A percentile compares a stretch with the other conserved stretches of the same genome.
phyloP scores from a whole-genome alignment of 2,888 invertebrate genomes.

The Pteria penguin region DNA sequence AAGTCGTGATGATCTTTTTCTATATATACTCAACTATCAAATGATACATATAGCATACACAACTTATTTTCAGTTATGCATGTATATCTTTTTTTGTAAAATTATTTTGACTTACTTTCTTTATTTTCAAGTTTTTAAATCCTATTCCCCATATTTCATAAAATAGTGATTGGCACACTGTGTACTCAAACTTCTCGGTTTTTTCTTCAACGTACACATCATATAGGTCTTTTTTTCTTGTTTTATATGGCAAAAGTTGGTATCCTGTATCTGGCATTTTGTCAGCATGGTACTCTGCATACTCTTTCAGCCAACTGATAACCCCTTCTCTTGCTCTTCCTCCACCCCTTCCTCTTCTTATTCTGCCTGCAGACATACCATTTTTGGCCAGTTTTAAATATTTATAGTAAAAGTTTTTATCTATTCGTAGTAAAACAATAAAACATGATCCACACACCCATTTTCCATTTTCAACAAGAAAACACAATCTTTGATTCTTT shows the following conservation, averaged over 20 bases:
- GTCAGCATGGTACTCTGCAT: neutral
- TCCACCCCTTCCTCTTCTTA: neutral
- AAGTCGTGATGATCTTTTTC: too few relatives aligned
- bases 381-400: neutral
- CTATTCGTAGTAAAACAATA: neutral
- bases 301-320: neutral
- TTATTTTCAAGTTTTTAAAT: neutral
- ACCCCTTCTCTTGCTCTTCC: neutral
- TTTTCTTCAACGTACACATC: neutral
- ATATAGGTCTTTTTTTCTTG: neutral
- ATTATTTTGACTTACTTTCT: too few relatives aligned
- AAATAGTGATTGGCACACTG: neutral
- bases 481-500: neutral
- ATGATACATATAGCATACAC: too few relatives aligned
- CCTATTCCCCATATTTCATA: neutral
- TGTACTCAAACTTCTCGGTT: neutral
- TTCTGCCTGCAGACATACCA: neutral
- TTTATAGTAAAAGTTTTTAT: slow-evolving; percentile 25
- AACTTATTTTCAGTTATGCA: too few relatives aligned
- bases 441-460: slow-evolving; percentile 17
- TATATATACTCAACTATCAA: too few relatives aligned
- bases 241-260: neutral
- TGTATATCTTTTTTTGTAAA: too few relatives aligned
- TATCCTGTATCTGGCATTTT: neutral
- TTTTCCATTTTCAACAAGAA: slow-evolving; percentile 6